Conservation (phyloP, 2,888 invertebrate genomes). For the Carabus problematicus region DNA sequence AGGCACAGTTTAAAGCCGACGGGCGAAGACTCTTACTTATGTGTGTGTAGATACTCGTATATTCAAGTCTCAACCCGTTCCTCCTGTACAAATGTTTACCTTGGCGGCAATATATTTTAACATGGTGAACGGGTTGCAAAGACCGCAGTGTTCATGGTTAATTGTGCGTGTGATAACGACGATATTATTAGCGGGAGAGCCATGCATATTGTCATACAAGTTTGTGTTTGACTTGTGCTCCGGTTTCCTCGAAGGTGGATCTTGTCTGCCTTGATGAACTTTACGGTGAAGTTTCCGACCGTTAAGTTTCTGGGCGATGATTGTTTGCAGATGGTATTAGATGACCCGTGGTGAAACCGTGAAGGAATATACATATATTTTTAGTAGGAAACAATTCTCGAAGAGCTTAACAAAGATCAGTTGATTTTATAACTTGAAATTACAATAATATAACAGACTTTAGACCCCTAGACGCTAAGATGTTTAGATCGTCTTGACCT, state of each 20-base stretch:
- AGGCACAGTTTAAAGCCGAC: constrained; percentile 3
- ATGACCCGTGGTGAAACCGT: too few relatives aligned
- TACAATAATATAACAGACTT: too few relatives aligned
- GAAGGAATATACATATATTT: too few relatives aligned
- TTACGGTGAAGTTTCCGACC: too few relatives aligned
- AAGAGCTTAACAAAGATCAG: too few relatives aligned
- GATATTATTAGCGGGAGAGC: constrained; percentile 16
- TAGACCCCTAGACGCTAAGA: too few relatives aligned
- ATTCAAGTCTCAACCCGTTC: constrained; percentile 22
- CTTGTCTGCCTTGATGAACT: too few relatives aligned
- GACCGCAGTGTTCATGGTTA: constrained; percentile 25
- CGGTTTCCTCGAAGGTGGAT: background rate
- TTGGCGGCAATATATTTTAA: constrained; percentile 27
- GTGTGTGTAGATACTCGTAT: constrained; percentile 13
- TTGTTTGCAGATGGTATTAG: too few relatives aligned
- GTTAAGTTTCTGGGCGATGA: too few relatives aligned
- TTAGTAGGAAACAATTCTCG: too few relatives aligned
- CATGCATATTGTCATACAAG: constrained; percentile 16
- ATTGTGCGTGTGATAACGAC: constrained; percentile 32
- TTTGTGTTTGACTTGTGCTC: constrained; percentile 23
- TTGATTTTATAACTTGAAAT: too few relatives aligned
- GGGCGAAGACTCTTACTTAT: background rate
- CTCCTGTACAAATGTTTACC: constrained; percentile 31
- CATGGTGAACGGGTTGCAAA: background rate
- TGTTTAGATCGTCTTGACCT: too few relatives aligned